Base-by-base conservation (phyloP, 2,113 vertebrate genomes). In the Pelecanus crispus region DNA sequence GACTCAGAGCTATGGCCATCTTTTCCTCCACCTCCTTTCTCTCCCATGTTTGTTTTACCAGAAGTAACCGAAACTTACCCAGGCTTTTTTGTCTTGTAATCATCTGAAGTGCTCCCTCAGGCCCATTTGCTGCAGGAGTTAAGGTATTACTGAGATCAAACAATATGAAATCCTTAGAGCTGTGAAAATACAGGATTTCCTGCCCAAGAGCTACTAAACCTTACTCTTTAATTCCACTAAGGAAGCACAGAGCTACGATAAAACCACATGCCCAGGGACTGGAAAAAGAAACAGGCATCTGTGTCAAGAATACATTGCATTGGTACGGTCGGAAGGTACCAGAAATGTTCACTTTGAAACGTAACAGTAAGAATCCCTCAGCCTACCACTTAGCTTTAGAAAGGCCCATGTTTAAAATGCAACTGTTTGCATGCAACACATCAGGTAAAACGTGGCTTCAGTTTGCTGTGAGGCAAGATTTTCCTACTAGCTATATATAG, bases 101-200 rank as follows among this genome's bases (percentile, higher is more conserved):
- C 28, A 68, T 82, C 0, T 68, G 44, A 91, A 91, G 58, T 34
- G 79, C 44, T 96, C 67, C 71, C 85, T 72, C 49, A 38, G 89
- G 89, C 49, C 89, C 40, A 7, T 66, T 87, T 95, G 78, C 86
- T 95, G 74, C 62, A 53, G 62, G 73, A 82, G 40, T 75, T 65
- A 49, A 29, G 55, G 75, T 56, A 86, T 88, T 86, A 78, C 0
- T 49, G 73, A 87, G 80, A 94, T 89, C 70, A 97, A 92, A 92
- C 70, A 89, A 42, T 38, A 68, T 9, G 10, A 94, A 92, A 63
- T 82, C 91, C 89, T 87, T 15, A 55, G 90, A 91, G 81, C 86
- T 95, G 81, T 81, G 90, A 91, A 91, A 95, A 89, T 77, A 93
- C 53, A 91, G 81, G 68, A 96, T 92, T 94, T 95, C 92, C 84